phyloP scores from a whole-genome alignment of 2,113 vertebrate species.

The Eleginops maclovinus region DNA sequence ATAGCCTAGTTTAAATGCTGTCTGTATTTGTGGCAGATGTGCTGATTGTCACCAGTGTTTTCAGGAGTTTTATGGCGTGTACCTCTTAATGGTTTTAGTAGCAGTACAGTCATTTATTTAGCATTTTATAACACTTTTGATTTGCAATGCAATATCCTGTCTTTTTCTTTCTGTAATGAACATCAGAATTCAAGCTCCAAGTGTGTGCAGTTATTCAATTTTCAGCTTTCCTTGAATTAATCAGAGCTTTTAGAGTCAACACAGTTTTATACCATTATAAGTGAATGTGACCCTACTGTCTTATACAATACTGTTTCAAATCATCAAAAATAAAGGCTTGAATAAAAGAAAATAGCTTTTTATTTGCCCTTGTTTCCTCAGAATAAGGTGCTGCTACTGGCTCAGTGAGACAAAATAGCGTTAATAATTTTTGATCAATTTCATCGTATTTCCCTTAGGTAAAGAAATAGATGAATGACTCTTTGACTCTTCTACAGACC shows the following conservation, averaged over 20 bases:
- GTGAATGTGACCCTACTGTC: background rate
- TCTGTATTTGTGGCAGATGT: conserved; percentile 32
- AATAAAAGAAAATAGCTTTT: background rate
- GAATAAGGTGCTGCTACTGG: background rate
- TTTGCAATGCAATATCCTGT: conserved; percentile 19
- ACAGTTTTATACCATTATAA: background rate
- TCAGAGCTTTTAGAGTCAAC: background rate
- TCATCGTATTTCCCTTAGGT: background rate
- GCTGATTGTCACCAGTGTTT: conserved; percentile 33
- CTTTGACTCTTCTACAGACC: background rate
- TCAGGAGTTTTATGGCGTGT: conserved; percentile 1
- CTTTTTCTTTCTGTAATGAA: conserved; percentile 19
- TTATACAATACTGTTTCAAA: conserved; percentile 14
- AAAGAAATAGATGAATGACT: background rate
- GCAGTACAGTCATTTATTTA: conserved; percentile 43
- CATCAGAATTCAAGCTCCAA: conserved; percentile 21
- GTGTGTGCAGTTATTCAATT: background rate
- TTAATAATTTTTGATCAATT: background rate
- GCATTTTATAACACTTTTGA: conserved; percentile 47
- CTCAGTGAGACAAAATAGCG: background rate
- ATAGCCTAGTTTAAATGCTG: conserved; percentile 19
- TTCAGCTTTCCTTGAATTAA: conserved; percentile 5
- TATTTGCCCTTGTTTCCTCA: background rate
- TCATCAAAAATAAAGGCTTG: background rate
- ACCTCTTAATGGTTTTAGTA: conserved; percentile 46